Evolutionary conservation across 2,888 invertebrate species (phyloP).

Genomic region (Tetrapedia diversipes): DNA sequence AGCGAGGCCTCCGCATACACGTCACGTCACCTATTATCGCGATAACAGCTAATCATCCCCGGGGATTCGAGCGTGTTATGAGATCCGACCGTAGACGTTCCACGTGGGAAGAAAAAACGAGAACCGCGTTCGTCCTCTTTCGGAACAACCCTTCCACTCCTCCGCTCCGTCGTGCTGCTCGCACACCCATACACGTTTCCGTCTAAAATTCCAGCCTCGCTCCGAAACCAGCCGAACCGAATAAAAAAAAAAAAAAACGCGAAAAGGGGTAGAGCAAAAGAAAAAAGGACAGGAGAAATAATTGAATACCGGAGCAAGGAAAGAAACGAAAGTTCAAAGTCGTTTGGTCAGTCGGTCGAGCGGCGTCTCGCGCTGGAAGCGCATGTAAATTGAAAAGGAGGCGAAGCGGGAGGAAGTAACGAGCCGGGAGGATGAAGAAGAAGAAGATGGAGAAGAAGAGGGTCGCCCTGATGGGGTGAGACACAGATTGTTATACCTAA

Average conservation of each 20-base stretch:
- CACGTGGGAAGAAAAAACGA: conserved; percentile 12
- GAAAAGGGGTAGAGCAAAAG: too few species aligned
- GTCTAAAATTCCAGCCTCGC: too few species aligned
- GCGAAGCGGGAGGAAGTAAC: conserved; percentile 2
- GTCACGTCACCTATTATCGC: conserved; percentile 73
- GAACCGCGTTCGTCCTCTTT: background rate
- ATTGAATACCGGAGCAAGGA: background rate
- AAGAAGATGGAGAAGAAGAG: conserved; percentile 35
- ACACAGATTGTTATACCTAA: conserved; percentile 81
- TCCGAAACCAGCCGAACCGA: too few species aligned
- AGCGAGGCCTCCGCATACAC: conserved; percentile 63
- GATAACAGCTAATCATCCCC: conserved; percentile 75
- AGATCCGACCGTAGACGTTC: conserved; percentile 21
- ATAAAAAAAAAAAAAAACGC: too few species aligned
- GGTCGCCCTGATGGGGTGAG: conserved; percentile 56
- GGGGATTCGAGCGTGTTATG: conserved; percentile 46
- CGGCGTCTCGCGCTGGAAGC: background rate
- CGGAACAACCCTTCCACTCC: background rate
- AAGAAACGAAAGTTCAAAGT: conserved; percentile 27
- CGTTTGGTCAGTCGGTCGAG: conserved; percentile 62
- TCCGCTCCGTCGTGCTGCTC: background rate
- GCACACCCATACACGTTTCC: background rate
- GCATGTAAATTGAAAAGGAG: conserved; percentile 43
- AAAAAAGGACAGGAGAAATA: background rate
- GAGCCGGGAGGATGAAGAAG: background rate